A percentile compares a stretch with the other conserved stretches of the same genome.
phyloP scores from a whole-genome alignment of 2,888 invertebrate species.

The Phaonia tiefii region DNA sequence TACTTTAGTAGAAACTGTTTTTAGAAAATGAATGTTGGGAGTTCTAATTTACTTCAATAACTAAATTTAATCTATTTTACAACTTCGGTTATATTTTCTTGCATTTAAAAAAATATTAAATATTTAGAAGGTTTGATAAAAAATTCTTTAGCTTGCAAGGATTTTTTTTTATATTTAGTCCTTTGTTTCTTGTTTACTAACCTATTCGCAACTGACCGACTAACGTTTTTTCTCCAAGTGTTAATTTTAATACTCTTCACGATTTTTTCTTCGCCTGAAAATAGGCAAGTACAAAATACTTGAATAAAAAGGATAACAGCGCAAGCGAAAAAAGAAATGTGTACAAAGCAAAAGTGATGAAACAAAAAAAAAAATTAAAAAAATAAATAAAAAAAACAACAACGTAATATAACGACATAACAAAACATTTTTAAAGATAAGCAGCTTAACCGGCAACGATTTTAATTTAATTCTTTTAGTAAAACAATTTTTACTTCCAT shows the following conservation, averaged over 20 bases:
- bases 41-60: too few species aligned
- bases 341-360: constrained; percentile 21
- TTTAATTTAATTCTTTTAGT: constrained; percentile 60
- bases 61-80: too few species aligned
- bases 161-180: too few species aligned
- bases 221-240: constrained; percentile 1
- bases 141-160: too few species aligned
- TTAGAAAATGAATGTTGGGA: too few species aligned
- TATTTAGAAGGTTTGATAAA: too few species aligned
- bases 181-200: too few species aligned
- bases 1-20: too few species aligned
- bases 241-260: background rate
- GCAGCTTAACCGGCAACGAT: constrained; percentile 53
- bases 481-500: constrained; percentile 36
- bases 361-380: constrained; percentile 13
- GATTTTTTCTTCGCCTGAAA: constrained; percentile 18
- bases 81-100: too few species aligned
- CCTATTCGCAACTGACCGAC: too few species aligned
- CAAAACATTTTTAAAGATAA: constrained; percentile 51
- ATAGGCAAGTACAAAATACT: constrained; percentile 27
- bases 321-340: constrained; percentile 13
- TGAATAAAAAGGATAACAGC: background rate
- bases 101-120: too few species aligned
- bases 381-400: background rate
- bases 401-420: constrained; percentile 6